Percentiles rank a stretch among this genome's conserved stretches.
Conservation (phyloP, 2,888 invertebrate species). For the Dendrolimus pini region DNA sequence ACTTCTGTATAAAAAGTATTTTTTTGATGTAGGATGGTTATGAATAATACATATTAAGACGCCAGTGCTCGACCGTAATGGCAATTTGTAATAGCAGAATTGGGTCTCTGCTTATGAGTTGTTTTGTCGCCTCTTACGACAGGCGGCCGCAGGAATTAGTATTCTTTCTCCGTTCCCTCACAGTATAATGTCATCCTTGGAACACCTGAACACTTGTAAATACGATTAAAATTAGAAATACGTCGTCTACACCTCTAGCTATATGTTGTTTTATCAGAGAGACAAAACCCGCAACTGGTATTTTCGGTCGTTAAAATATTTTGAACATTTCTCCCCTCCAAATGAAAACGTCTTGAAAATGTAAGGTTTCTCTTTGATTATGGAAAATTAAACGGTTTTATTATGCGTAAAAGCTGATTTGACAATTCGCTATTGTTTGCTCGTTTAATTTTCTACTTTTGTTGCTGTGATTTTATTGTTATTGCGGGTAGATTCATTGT, state of each 20-base stretch:
- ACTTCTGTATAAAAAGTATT: too few relatives aligned
- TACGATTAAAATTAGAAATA: background rate
- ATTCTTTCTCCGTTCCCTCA: too few relatives aligned
- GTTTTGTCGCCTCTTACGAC: too few relatives aligned
- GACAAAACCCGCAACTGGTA: background rate
- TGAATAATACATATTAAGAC: too few relatives aligned
- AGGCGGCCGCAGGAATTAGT: too few relatives aligned
- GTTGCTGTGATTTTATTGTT: background rate
- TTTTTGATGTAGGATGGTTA: too few relatives aligned
- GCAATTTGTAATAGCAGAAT: too few relatives aligned
- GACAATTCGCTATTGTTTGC: background rate
- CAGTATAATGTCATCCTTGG: too few relatives aligned
- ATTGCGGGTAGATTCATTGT: too few relatives aligned
- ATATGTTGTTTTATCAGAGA: background rate
- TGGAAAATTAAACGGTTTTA: background rate
- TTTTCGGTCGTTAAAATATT: background rate
- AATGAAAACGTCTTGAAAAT: background rate
- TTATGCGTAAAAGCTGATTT: background rate
- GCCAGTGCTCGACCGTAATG: too few relatives aligned
- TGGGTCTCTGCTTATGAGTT: too few relatives aligned
- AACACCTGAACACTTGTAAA: too few relatives aligned
- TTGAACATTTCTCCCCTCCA: background rate
- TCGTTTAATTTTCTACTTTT: background rate
- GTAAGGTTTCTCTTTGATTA: background rate
- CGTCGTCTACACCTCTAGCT: background rate